Evolutionary conservation across 2,888 invertebrate species (phyloP).

Genomic region (Sinohyriopsis cumingii): DNA sequence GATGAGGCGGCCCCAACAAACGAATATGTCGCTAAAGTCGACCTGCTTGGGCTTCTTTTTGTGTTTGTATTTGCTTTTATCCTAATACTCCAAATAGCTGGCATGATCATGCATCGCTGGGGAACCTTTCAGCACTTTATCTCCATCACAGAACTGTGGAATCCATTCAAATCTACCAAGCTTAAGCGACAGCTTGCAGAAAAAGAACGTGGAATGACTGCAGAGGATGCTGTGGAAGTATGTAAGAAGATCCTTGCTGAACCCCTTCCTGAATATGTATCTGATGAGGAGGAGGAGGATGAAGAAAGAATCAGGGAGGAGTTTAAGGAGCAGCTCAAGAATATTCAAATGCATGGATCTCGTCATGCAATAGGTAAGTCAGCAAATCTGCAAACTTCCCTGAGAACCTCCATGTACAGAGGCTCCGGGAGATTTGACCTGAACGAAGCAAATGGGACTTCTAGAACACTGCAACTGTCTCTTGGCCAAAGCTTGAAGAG

Average conservation of each 20-base stretch:
- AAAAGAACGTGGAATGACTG: neutral
- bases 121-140: constrained; percentile 60
- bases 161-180: constrained; percentile 7
- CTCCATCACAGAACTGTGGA: constrained; percentile 47
- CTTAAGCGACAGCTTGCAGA: neutral
- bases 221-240: constrained; percentile 20
- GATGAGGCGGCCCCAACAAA: too few relatives aligned
- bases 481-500: too few relatives aligned
- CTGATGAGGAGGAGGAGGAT: constrained; percentile 20
- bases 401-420: too few relatives aligned
- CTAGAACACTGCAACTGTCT: too few relatives aligned
- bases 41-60: too few relatives aligned
- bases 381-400: too few relatives aligned
- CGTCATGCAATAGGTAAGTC: neutral
- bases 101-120: constrained; percentile 21
- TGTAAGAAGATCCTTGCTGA: constrained; percentile 21
- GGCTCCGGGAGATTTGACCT: too few relatives aligned
- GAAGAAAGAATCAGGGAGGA: constrained; percentile 1
- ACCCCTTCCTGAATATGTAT: constrained; percentile 28
- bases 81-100: too few relatives aligned
- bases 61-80: too few relatives aligned
- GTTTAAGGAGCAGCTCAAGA: neutral
- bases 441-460: too few relatives aligned
- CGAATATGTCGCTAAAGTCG: too few relatives aligned
- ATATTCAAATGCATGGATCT: constrained; percentile 1